Base-by-base conservation (phyloP, 2,113 vertebrate genomes). In the Esox niger region DNA sequence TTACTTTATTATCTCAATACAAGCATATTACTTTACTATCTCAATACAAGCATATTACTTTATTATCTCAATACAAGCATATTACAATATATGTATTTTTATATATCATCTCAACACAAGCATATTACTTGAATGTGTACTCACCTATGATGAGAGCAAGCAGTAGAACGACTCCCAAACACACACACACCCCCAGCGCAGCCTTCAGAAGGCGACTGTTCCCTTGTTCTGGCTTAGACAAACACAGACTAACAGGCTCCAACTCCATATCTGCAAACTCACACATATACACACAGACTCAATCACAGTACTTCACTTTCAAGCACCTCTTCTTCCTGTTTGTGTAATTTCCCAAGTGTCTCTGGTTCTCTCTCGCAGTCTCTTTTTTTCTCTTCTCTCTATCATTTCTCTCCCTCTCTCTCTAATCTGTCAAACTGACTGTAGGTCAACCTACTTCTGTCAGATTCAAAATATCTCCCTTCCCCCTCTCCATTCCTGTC, bases 71-170 rank as follows among this genome's bases (percentile, higher is more conserved):
- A n/a, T n/a, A n/a, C n/a, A n/a, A n/a, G n/a, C n/a, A n/a, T n/a
- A n/a, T n/a, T n/a, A n/a, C n/a, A n/a, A n/a, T n/a, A n/a, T n/a
- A n/a, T n/a, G n/a, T n/a, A n/a, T n/a, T n/a, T n/a, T n/a, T n/a
- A n/a, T n/a, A n/a, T 11, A 38, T n/a, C 5, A 38, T 38, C 35
- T 38, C 5, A 38, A 11, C 35, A 38, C 5, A 11, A 38, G 35
- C 5, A 38, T 11, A 38, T 25, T 20, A 55, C 52, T 23, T 55
- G 52, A 25, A 62, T 52, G 33, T 58, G 57, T 54, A 85, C 90
- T 91, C 74, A 92, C 91, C 88, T 73, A 90, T 68, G 65, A 92
- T 88, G 80, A 92, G 80, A 10, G 89, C 88, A 4, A 92, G 87
- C 66, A 92, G 79, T 73, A 92, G 85, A 32, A 75, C 82, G 0